Conservation (phyloP, 2,888 invertebrate species). For the Chalcosyrphus nemorum region DNA sequence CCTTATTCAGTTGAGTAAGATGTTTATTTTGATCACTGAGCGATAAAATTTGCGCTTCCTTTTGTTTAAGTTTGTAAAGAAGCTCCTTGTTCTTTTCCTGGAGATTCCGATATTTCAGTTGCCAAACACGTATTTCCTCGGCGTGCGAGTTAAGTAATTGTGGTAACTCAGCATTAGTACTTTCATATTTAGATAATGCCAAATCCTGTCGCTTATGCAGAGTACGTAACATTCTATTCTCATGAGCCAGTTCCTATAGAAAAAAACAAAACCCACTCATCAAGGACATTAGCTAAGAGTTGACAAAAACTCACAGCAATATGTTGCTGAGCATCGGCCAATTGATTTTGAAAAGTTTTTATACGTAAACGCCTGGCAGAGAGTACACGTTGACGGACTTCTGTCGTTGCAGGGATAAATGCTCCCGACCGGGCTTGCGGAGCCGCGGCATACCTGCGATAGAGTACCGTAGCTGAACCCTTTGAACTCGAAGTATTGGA, state of each 20-base stretch:
- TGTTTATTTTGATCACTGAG: conserved; percentile 88
- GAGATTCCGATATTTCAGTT: conserved; percentile 87
- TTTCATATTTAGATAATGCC: conserved; percentile 89
- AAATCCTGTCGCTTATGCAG: conserved; percentile 91
- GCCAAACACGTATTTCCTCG: conserved; percentile 89
- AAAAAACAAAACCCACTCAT: conserved; percentile 36
- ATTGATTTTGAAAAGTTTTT: conserved; percentile 90
- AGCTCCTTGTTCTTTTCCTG: conserved; percentile 86
- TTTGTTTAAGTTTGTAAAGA: conserved; percentile 86
- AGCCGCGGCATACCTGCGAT: conserved; percentile 76
- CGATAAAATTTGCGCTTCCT: conserved; percentile 86
- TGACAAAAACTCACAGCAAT: conserved; percentile 85
- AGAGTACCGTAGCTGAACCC: conserved; percentile 78
- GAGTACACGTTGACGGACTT: conserved; percentile 86
- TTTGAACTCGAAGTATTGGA: conserved; percentile 80
- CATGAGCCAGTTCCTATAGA: conserved; percentile 86
- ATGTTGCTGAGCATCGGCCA: conserved; percentile 90
- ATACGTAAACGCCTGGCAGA: conserved; percentile 90
- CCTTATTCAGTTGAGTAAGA: conserved; percentile 87
- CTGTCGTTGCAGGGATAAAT: conserved; percentile 78
- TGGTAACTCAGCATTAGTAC: conserved; percentile 90
- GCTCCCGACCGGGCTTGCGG: conserved; percentile 75
- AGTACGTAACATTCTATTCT: conserved; percentile 89
- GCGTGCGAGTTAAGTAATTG: conserved; percentile 88
- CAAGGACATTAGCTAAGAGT: background rate